Evolutionary conservation across 2,888 invertebrate genomes (phyloP), one percentile per base, ranked within the genome.

Genomic region (Nymphalis polychloros): DNA sequence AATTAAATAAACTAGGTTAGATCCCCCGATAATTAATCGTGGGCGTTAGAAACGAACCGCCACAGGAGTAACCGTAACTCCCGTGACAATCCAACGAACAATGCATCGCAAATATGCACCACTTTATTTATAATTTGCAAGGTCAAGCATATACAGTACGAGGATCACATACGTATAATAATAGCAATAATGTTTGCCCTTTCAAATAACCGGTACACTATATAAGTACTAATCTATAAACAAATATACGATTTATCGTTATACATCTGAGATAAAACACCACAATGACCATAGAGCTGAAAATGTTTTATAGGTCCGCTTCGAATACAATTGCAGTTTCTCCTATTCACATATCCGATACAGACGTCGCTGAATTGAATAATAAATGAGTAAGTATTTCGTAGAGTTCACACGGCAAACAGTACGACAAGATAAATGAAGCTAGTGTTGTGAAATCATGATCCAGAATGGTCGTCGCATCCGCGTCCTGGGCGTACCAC

Each of bases 361-460:
- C 78, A 79, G 80, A 76, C 78, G 75, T 75, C 77, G 77, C 74
- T 78, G 85, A 84, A 84, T 84, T 84, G 84, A 87, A 89, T 88
- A 87, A 86, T 81, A 85, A 87, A 88, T 84, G 85, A 82, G 80
- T 77, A 73, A 78, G 79, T 77, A 63, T 70, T 68, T 66, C 62
- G 55, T 62, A 61, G 76, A 81, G 82, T 88, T 90, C 89, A 82
- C 90, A 90, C 87, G 88, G 84, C 86, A 88, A 90, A 90, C 86
- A 84, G 81, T 80, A 77, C 81, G 83, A 83, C 82, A 81, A 85
- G 86, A 83, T 78, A 84, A 81, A 86, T 85, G 85, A 86, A 85
- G 83, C 79, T 81, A 77, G 78, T 78, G 75, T 76, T 82, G 83
- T 84, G 86, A 87, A 86, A 87, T 86, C 84, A 84, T 83, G 86